phyloP scores from a whole-genome alignment of 2,113 vertebrate genomes.

The Neotragus moschatus region DNA sequence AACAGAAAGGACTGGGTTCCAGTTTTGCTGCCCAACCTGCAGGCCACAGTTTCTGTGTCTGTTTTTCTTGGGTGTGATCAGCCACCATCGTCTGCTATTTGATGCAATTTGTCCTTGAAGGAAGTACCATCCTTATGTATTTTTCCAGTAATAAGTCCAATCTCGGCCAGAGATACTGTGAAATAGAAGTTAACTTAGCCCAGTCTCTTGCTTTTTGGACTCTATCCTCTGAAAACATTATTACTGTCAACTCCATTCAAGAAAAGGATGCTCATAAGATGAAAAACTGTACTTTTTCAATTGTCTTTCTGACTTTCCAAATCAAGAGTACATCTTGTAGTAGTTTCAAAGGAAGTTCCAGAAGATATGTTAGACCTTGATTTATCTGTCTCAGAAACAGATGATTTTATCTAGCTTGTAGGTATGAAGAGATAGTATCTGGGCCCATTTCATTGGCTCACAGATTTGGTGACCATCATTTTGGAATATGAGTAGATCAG shows the following conservation, averaged over 20 bases:
- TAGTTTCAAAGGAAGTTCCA: conserved; percentile 84
- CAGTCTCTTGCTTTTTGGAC: conserved; percentile 20
- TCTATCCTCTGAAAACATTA: conserved; percentile 9
- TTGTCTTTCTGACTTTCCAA: conserved; percentile 83
- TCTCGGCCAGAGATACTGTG: neutral
- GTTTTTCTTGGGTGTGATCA: neutral
- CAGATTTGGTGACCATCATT: conserved; percentile 24
- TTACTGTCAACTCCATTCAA: conserved; percentile 76
- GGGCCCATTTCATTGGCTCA: neutral
- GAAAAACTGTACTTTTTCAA: conserved; percentile 85
- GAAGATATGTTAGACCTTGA: conserved; percentile 85
- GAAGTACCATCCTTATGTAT: neutral
- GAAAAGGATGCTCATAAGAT: conserved; percentile 83
- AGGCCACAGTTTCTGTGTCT: neutral
- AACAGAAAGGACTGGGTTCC: neutral
- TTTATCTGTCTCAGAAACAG: conserved; percentile 72
- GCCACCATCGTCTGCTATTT: neutral
- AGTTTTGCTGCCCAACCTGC: neutral
- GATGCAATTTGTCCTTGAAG: neutral
- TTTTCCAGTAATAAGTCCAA: conserved; percentile 18
- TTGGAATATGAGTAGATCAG: conserved; percentile 85
- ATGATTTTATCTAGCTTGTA: conserved; percentile 82
- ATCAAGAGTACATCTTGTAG: conserved; percentile 80
- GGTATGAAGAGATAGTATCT: neutral
- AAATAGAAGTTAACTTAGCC: neutral